A percentile compares a stretch with the other conserved stretches of the same genome.
Evolutionary conservation across 2,113 vertebrate genomes (phyloP).

Genomic region (Gila orcuttii): DNA sequence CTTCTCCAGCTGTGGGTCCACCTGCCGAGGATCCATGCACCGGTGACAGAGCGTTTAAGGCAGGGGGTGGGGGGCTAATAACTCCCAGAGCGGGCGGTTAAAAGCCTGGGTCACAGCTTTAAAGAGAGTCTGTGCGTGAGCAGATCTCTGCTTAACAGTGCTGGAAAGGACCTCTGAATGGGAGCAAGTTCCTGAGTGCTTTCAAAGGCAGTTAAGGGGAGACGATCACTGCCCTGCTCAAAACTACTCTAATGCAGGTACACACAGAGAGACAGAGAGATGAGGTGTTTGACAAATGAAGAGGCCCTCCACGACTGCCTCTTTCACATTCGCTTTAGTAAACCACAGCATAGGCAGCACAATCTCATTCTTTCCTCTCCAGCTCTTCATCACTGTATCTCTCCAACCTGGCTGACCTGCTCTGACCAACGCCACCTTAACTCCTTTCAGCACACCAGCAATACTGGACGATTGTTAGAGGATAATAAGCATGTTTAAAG

Average conservation of each 20-base stretch:
- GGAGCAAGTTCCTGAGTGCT: slow-evolving; percentile 66
- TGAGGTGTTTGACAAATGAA: slow-evolving; percentile 45
- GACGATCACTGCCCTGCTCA: slow-evolving; percentile 57
- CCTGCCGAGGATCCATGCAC: slow-evolving; percentile 45
- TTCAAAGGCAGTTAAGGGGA: slow-evolving; percentile 68
- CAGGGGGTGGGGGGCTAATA: slow-evolving; percentile 52
- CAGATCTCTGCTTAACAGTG: slow-evolving; percentile 62
- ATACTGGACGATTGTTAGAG: neutral
- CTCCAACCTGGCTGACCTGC: slow-evolving; percentile 1
- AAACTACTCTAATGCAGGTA: slow-evolving; percentile 40
- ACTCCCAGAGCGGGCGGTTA: slow-evolving; percentile 62
- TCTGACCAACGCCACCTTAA: neutral
- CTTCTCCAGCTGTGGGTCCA: slow-evolving; percentile 51
- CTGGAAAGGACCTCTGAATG: slow-evolving; percentile 73
- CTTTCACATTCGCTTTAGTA: neutral
- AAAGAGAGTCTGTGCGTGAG: slow-evolving; percentile 65
- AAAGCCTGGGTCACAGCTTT: slow-evolving; percentile 77
- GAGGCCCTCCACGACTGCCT: slow-evolving; percentile 38
- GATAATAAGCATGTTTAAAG: neutral
- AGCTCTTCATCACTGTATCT: slow-evolving; percentile 39
- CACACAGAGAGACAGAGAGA: slow-evolving; percentile 22
- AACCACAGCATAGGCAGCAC: neutral
- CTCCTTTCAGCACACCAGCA: neutral
- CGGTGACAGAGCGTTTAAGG: slow-evolving; percentile 48
- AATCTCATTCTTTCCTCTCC: neutral